phyloP scores from a whole-genome alignment of 2,888 invertebrate genomes.

The Nemurella pictetii region DNA sequence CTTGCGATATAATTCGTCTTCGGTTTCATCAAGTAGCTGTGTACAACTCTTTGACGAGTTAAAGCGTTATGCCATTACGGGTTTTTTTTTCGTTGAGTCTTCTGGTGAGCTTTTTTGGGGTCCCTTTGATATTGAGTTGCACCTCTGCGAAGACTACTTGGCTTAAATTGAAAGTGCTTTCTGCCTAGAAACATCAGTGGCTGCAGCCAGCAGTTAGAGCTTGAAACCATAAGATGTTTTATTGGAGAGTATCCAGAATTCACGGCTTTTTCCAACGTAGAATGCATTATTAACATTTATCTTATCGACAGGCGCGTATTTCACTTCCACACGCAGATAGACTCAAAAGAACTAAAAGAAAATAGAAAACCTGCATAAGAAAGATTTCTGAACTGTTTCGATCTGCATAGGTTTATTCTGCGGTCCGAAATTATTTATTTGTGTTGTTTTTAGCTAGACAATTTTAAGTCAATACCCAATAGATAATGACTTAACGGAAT shows the following conservation, averaged over 20 bases:
- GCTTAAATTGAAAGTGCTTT: constrained; percentile 13
- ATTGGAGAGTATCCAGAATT: constrained; percentile 38
- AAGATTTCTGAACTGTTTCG: background rate
- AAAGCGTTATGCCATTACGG: no score
- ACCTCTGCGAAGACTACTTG: background rate
- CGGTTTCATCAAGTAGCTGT: no score
- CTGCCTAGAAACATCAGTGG: background rate
- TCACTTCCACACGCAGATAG: constrained; percentile 28
- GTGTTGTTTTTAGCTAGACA: background rate
- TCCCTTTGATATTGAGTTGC: background rate
- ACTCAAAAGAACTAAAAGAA: background rate
- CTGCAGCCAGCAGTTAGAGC: background rate
- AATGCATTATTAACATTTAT: constrained; percentile 39
- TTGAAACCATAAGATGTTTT: constrained; percentile 11
- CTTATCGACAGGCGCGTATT: constrained; percentile 36
- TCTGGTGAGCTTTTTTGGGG: background rate
- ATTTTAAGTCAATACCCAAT: background rate
- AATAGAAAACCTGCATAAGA: constrained; percentile 1
- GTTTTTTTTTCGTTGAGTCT: background rate
- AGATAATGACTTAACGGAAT: no score
- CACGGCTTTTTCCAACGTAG: constrained; percentile 27
- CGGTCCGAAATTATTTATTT: background rate
- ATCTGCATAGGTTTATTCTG: background rate
- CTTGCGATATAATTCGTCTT: no score
- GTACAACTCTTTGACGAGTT: no score